Evolutionary conservation across 2,113 vertebrate species (phyloP).

Genomic region (Tautogolabrus adspersus): DNA sequence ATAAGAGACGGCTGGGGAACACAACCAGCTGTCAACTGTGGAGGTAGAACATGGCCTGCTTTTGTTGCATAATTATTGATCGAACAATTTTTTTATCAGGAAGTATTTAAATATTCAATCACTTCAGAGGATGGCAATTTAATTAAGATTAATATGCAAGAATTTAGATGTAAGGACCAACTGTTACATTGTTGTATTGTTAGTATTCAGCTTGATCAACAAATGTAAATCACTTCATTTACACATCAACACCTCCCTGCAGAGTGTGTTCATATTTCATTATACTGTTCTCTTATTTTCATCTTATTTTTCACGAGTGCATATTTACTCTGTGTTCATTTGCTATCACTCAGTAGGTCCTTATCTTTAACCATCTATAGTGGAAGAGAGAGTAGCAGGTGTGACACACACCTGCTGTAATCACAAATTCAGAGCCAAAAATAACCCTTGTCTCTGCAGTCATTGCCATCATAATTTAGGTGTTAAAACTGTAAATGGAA

Average conservation of each 20-base stretch:
- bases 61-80: not conserved
- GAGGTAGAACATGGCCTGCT: not conserved
- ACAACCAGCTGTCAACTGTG: conserved; percentile 4
- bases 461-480: not conserved
- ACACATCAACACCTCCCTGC: too few species aligned
- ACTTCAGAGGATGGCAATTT: not conserved
- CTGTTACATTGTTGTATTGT: too few species aligned
- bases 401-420: not conserved
- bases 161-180: not conserved
- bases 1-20: not conserved
- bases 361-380: not conserved
- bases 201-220: too few species aligned
- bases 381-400: not conserved
- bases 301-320: too few species aligned
- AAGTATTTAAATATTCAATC: conserved; percentile 5
- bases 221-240: too few species aligned
- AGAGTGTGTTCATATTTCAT: too few species aligned
- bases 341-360: too few species aligned
- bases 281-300: too few species aligned
- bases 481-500: not conserved
- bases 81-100: not conserved
- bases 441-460: not conserved
- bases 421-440: not conserved
- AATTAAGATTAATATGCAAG: not conserved
- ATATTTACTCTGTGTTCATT: too few species aligned